These are phyloP conservation scores for Augochlorella aurata DNA, from an alignment of 2,888 invertebrate genomes.

Conservation along the genomic window DNA sequence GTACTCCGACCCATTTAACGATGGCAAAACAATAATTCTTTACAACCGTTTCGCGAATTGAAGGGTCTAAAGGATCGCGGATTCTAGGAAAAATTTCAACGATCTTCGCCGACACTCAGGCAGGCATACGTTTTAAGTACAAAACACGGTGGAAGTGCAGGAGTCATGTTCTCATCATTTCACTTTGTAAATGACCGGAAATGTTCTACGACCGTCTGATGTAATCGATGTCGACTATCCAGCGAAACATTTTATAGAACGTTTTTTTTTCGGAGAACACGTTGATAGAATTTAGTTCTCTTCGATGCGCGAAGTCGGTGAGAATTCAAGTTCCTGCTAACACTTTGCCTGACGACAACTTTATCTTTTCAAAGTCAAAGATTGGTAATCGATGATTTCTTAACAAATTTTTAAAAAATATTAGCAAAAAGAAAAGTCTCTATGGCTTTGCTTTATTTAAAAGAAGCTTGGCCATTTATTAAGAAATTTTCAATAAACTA, in stretches of 20 bases:
- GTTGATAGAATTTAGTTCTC: not conserved
- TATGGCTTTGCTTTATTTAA: no score
- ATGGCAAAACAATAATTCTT: constrained; percentile 24
- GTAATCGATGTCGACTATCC: constrained; percentile 30
- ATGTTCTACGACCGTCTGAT: constrained; percentile 51
- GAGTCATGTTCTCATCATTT: constrained; percentile 50
- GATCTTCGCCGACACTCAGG: constrained; percentile 78
- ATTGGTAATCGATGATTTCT: not conserved
- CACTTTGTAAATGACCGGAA: constrained; percentile 54
- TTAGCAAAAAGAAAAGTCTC: no score
- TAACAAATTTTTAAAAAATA: no score
- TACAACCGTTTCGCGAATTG: constrained; percentile 17
- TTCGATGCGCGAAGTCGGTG: constrained; percentile 11
- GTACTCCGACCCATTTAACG: constrained; percentile 38
- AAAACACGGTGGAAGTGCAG: constrained; percentile 65
- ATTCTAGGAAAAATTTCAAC: constrained; percentile 2
- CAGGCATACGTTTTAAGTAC: constrained; percentile 79
- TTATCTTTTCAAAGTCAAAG: not conserved
- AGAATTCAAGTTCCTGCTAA: constrained; percentile 4
- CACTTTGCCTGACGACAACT: not conserved
- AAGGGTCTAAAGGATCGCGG: not conserved
- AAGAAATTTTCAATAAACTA: no score
- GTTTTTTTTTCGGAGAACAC: not conserved
- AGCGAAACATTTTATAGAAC: constrained; percentile 5
- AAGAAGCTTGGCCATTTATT: no score